Evolutionary conservation across 2,797 vertebrate species (phyloP), one percentile per base, ranked within the genome.

Genomic region (Pangasius djambal): DNA sequence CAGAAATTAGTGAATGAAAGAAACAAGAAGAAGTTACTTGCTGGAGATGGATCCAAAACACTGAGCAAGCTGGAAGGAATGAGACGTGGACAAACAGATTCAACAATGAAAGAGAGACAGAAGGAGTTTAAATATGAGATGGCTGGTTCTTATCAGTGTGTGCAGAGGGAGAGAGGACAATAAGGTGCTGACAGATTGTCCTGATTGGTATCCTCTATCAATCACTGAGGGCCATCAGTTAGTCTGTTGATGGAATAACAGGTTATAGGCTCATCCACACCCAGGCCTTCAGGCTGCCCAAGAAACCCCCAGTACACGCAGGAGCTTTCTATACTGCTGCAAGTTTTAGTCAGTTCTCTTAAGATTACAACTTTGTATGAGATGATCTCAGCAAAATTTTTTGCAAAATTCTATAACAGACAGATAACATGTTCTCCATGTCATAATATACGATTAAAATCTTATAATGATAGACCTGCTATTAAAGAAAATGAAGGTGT

Each of bases 121-220:
- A 63, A 22, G 40, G 72, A 74, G 77, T 37, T 8, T 44, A 22
- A 13, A 87, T 70, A 59, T 52, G 70, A 50, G 55, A 37, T 25
- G 57, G 86, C 82, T 87, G 15, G 48, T 65, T 61, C 55, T 85
- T 87, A 83, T 88, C 87, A 87, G 70, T 69, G 72, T 86, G 65
- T 72, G 52, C 31, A 37, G 18, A 69, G 81, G 86, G 83, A 81
- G 85, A 59, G 59, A 89, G 81, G 88, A 91, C 90, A 90, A 91
- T 89, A 88, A 87, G 85, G 86, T 87, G 92, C 82, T 88, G 92
- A 92, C 89, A 90, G 90, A 90, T 78, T 82, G 85, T 55, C 72
- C 59, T 88, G 90, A 89, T 91, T 91, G 86, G 77, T 89, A 79
- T 91, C 90, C 85, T 88, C 85, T 86, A 91, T 91, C 92, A 89